Evolutionary conservation across 2,888 invertebrate species (phyloP), one percentile per base, ranked within the genome.

Genomic region (Lochmaea crataegi): DNA sequence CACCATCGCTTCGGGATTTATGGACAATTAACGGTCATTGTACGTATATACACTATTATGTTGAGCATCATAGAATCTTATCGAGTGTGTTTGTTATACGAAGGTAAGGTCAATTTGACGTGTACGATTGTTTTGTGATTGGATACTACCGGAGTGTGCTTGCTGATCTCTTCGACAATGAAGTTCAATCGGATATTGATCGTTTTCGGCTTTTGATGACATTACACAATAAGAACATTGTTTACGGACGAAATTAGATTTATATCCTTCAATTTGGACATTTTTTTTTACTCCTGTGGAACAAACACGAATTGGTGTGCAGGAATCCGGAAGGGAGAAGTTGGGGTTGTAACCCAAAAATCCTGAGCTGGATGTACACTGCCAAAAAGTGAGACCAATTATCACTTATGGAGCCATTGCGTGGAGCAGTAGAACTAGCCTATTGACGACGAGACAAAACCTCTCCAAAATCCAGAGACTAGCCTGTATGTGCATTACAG

Each of bases 11-110:
- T 14, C 11, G 61, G 64, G 75, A 78, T 78, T 78, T 77, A 78
- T 77, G 75, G 78, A 75, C 78, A 75, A 78, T 78, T 78, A 78
- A 73, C 75, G 61, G 69, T 69, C 65, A 77, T 73, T 77, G 72
- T 75, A 71, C 68, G 71, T 45, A 58, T 12, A 56, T 51, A 57
- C 67, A 69, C 65, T 64, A 60, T 74, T 72, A 70, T 70, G 72
- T 70, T 68, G 26, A 65, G 68, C 38, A 57, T 74, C 69, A 68
- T 75, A 58, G 48, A 60, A 60, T 65, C 73, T 72, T 74, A 74
- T 71, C 73, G 66, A 65, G 42, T 61, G 45, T 48, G 60, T 68
- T 57, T 38, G 41, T 67, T 57, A 51, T 38, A 68, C 26, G 11
- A 14, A 69, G 45, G 18, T 63, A 11, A 63, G 6, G 61, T 12